A percentile compares a stretch with the other conserved stretches of the same genome.
phyloP scores from a whole-genome alignment of 2,888 invertebrate genomes.

The Drosophila mercatorum region DNA sequence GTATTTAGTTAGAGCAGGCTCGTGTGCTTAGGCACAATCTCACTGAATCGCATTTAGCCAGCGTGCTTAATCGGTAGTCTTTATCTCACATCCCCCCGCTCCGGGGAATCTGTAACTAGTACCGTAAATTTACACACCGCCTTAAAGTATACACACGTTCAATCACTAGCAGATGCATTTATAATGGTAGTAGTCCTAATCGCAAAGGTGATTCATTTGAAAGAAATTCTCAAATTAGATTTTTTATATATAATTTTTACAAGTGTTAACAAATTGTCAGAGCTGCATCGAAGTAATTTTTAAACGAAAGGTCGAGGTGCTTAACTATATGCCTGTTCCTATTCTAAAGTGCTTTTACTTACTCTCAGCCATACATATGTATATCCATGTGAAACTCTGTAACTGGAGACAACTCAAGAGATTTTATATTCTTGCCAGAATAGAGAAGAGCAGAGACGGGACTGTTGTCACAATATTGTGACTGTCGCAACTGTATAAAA shows the following conservation, averaged over 20 bases:
- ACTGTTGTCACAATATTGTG: conserved; percentile 13
- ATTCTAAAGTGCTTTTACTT: conserved; percentile 7
- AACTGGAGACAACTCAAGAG: conserved; percentile 1
- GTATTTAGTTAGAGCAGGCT: conserved; percentile 14
- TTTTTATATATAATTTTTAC: conserved; percentile 8
- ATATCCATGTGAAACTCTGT: background rate
- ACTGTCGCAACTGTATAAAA: conserved; percentile 7
- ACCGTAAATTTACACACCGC: conserved; percentile 7
- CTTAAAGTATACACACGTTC: conserved; percentile 13
- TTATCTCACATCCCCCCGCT: conserved; percentile 5
- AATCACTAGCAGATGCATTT: conserved; percentile 46
- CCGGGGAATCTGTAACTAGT: conserved; percentile 3
- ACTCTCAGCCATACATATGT: background rate
- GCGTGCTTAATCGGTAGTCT: conserved; percentile 20
- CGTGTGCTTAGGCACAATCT: conserved; percentile 33
- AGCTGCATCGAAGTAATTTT: background rate
- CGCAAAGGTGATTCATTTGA: conserved; percentile 34
- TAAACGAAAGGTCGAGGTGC: conserved; percentile 17
- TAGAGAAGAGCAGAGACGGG: conserved; percentile 5
- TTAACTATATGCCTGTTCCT: conserved; percentile 21
- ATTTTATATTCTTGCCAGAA: conserved; percentile 27
- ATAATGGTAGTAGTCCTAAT: conserved; percentile 38
- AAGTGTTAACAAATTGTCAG: conserved; percentile 6
- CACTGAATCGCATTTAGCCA: conserved; percentile 36
- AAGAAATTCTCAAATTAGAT: conserved; percentile 23